Conservation (phyloP, 2,888 invertebrate species). For the Steinernema hermaphroditum region DNA sequence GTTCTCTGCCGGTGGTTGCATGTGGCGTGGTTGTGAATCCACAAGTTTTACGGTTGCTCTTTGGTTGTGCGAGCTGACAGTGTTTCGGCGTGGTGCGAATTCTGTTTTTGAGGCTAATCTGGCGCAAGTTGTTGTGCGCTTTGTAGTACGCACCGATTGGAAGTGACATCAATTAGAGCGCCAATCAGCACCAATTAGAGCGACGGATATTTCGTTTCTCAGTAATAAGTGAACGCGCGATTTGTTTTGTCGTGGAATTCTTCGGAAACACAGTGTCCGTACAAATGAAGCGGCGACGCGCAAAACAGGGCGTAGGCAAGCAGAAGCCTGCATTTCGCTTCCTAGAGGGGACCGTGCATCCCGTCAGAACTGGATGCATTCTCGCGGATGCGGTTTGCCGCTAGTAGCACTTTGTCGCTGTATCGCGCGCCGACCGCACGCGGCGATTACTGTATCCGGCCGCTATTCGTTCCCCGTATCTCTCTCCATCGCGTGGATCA, state of each 20-base stretch:
- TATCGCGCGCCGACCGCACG: background rate
- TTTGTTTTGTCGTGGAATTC: background rate
- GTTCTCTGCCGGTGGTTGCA: background rate
- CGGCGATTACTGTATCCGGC: conserved; percentile 17
- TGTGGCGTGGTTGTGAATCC: background rate
- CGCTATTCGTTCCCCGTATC: background rate
- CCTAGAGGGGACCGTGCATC: background rate
- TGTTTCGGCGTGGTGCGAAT: background rate
- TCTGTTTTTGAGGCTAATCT: background rate
- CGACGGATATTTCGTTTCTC: background rate
- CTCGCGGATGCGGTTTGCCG: conserved; percentile 7
- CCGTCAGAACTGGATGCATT: background rate
- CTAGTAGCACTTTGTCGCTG: background rate
- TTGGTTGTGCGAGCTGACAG: background rate
- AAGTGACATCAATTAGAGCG: conserved; percentile 6
- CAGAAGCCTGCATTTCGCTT: background rate
- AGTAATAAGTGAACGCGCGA: background rate
- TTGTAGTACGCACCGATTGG: conserved; percentile 1
- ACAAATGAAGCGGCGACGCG: too few species aligned
- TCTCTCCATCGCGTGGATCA: background rate
- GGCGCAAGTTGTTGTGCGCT: conserved; percentile 17
- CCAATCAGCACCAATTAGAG: conserved; percentile 28
- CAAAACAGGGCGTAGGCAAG: background rate
- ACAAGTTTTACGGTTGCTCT: conserved; percentile 9
- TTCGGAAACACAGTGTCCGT: too few species aligned